Conservation (phyloP, 2,888 invertebrate species). For the Zhuqinia jingwanae region DNA sequence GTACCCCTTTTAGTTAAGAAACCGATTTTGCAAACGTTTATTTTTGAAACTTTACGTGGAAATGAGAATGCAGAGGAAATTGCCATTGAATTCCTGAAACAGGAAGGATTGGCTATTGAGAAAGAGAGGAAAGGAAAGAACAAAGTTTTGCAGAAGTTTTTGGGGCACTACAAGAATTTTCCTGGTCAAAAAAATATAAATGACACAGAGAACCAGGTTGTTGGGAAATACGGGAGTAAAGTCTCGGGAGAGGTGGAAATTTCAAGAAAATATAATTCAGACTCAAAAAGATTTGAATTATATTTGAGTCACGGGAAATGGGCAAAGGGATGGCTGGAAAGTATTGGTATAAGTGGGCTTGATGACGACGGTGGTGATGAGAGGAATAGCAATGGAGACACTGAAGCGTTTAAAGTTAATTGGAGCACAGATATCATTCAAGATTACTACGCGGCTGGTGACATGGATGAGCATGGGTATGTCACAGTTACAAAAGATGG, state of each 20-base stretch:
- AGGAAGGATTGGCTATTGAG: not conserved
- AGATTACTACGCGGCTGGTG: conserved; percentile 48
- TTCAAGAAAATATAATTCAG: not conserved
- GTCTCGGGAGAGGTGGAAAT: conserved; percentile 24
- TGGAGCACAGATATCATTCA: conserved; percentile 52
- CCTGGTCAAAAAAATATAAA: not conserved
- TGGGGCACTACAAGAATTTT: not conserved
- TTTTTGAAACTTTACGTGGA: conserved; percentile 44
- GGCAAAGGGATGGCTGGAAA: conserved; percentile 42
- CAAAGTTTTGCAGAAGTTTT: conserved; percentile 2
- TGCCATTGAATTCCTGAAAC: not conserved
- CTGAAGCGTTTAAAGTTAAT: not conserved
- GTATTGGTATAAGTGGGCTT: not conserved
- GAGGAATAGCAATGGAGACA: too few species aligned
- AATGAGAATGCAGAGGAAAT: not conserved
- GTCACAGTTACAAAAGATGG: not conserved
- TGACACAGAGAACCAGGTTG: too few species aligned
- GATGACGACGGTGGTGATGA: too few species aligned
- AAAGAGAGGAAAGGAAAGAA: not conserved
- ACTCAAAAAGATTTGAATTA: not conserved
- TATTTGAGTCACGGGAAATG: conserved; percentile 34
- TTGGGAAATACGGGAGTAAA: not conserved
- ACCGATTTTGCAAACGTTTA: not conserved
- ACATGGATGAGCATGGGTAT: not conserved
- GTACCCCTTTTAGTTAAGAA: not conserved